Evolutionary conservation across 2,797 vertebrate species (phyloP).

Genomic region (Lagorchestes hirsutus): DNA sequence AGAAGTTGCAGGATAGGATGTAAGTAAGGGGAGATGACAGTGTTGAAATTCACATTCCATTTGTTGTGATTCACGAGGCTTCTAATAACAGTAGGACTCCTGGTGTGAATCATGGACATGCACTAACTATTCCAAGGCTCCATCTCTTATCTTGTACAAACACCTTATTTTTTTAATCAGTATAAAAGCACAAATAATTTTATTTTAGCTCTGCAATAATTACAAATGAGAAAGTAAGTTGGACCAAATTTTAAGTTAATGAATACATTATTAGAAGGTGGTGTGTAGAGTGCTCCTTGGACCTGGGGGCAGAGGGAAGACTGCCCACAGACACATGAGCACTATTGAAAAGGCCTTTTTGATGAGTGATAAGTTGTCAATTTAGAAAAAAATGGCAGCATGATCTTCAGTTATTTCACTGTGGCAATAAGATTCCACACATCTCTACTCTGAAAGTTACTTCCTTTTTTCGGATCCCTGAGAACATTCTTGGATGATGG

Average conservation of each 20-base stretch:
- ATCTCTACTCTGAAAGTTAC: background rate
- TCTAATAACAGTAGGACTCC: conserved; percentile 59
- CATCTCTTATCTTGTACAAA: conserved; percentile 66
- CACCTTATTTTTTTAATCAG: conserved; percentile 75
- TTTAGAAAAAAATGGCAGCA: background rate
- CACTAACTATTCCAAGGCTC: conserved; percentile 52
- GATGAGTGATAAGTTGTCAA: background rate
- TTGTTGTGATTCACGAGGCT: conserved; percentile 67
- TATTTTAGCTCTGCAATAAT: conserved; percentile 54
- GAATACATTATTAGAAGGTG: conserved; percentile 9
- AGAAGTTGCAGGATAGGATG: conserved; percentile 58
- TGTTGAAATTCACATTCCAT: conserved; percentile 39
- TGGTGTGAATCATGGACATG: conserved; percentile 45
- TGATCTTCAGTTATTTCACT: background rate
- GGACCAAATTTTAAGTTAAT: conserved; percentile 62
- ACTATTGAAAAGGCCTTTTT: background rate
- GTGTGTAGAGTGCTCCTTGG: background rate
- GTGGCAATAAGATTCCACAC: background rate
- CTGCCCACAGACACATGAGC: no score
- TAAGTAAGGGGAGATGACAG: conserved; percentile 41
- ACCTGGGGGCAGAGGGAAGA: background rate
- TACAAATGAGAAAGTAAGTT: conserved; percentile 62
- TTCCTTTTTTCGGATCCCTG: background rate
- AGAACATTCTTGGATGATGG: background rate
- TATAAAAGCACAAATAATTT: conserved; percentile 68